phyloP scores from a whole-genome alignment of 2,113 vertebrate genomes.

The Macquaria australasica region DNA sequence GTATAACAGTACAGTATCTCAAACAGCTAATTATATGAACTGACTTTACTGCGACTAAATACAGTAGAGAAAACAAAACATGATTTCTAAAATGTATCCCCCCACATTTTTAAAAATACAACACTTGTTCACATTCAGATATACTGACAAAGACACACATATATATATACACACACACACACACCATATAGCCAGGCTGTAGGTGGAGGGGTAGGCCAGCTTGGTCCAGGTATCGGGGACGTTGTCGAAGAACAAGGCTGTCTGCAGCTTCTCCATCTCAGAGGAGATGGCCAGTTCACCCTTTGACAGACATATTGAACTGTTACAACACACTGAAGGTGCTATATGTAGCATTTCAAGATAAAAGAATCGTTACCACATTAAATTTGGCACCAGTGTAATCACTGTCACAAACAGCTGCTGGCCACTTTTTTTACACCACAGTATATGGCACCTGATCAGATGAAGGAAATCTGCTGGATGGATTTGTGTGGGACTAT shows the following conservation, averaged over 20 bases:
- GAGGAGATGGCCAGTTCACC: conserved; percentile 96
- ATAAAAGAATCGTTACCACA: not conserved
- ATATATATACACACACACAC: not conserved
- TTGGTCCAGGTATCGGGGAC: conserved; percentile 93
- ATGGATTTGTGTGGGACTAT: not conserved
- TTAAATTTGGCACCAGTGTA: not conserved
- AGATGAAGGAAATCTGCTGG: not conserved
- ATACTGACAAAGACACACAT: not conserved
- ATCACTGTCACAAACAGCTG: not conserved
- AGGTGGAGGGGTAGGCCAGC: conserved; percentile 92
- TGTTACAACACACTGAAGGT: conserved; percentile 66
- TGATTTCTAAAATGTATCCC: not conserved
- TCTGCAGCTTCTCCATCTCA: conserved; percentile 94
- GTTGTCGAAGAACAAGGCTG: conserved; percentile 93
- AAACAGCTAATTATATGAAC: not conserved
- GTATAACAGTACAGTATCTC: not conserved
- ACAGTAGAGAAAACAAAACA: not conserved
- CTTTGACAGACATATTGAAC: conserved; percentile 83
- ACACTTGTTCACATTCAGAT: not conserved
- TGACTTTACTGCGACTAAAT: not conserved
- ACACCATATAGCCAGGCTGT: conserved; percentile 87
- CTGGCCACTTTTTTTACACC: not conserved
- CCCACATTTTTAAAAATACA: not conserved
- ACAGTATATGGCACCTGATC: not conserved
- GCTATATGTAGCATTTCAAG: not conserved